phyloP scores from a whole-genome alignment of 2,113 vertebrate species.

The Thermophis baileyi region DNA sequence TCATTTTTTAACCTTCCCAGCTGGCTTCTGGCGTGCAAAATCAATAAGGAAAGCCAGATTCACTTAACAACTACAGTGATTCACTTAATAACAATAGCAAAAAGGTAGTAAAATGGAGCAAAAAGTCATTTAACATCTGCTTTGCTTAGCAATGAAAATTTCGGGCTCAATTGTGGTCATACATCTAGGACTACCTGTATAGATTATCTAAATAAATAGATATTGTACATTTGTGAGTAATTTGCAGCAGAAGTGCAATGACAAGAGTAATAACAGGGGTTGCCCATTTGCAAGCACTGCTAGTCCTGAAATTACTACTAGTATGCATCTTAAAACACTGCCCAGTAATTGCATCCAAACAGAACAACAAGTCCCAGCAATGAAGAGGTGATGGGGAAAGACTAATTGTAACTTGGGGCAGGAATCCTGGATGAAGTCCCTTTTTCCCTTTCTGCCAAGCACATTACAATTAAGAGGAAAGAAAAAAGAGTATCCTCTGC shows the following conservation, averaged over 20 bases:
- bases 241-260: not conserved
- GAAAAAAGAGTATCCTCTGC: not conserved
- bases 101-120: not conserved
- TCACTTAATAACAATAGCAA: not conserved
- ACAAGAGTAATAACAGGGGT: too few species aligned
- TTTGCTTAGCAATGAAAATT: not conserved
- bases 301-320: not conserved
- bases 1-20: not conserved
- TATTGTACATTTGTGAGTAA: not conserved
- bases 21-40: not conserved
- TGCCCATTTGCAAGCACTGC: not conserved
- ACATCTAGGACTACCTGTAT: not conserved
- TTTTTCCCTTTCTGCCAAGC: not conserved
- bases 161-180: not conserved
- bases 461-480: not conserved
- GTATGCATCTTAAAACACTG: not conserved
- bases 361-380: not conserved
- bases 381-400: not conserved
- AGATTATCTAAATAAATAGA: not conserved
- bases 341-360: not conserved
- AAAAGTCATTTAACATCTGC: not conserved
- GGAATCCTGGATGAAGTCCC: not conserved
- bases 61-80: not conserved
- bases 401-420: not conserved
- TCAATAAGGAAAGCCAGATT: not conserved